Evolutionary conservation across 2,113 vertebrate species (phyloP).

Genomic region (Gallinago jamesoni): DNA sequence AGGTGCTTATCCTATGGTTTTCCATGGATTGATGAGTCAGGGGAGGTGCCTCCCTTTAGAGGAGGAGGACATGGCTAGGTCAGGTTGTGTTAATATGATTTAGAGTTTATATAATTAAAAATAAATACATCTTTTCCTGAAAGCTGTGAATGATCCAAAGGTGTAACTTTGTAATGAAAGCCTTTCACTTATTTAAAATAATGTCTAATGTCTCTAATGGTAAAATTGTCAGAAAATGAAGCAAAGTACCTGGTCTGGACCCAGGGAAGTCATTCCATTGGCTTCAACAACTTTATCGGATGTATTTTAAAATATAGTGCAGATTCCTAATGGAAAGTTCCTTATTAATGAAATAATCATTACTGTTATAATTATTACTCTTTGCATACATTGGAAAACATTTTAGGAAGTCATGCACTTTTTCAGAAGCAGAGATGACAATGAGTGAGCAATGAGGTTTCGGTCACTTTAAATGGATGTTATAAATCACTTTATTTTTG

Average conservation of each 20-base stretch:
- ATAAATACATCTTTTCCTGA: constrained; percentile 10
- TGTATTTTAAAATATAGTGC: neutral
- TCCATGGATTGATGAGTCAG: constrained; percentile 3
- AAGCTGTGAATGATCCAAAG: neutral
- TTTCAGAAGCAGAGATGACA: constrained; percentile 12
- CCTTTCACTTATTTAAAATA: neutral
- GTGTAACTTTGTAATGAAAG: neutral
- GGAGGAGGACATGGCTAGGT: neutral
- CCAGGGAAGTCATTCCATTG: neutral
- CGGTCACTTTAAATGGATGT: neutral
- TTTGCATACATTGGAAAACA: neutral
- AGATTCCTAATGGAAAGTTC: neutral
- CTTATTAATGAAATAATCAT: constrained; percentile 19
- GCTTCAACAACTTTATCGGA: neutral
- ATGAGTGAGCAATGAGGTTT: constrained; percentile 21
- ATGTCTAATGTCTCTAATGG: neutral
- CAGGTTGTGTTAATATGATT: constrained; percentile 23
- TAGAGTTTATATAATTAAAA: constrained; percentile 34
- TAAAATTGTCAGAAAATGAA: constrained; percentile 13
- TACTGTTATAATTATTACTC: neutral
- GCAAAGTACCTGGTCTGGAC: neutral
- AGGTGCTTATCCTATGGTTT: constrained; percentile 45
- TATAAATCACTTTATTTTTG: constrained; percentile 38
- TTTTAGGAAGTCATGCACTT: constrained; percentile 16
- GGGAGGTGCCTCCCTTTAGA: constrained; percentile 14